phyloP scores from a whole-genome alignment of 2,797 vertebrate species.

The Channallabes apus region DNA sequence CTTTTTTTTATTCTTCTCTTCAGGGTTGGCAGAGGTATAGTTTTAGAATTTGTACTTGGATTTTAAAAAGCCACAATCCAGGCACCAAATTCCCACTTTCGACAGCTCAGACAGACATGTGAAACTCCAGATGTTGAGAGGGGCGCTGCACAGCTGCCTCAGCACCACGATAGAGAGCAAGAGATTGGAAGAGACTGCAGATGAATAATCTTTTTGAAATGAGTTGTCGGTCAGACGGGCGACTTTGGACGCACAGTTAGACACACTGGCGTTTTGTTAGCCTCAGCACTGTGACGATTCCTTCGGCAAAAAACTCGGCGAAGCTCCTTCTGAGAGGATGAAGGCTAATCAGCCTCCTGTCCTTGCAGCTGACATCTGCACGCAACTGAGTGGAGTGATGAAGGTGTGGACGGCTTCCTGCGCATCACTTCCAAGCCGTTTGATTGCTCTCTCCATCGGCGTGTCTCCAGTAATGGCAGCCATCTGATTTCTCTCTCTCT shows the following conservation, averaged over 20 bases:
- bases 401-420: conserved; percentile 52
- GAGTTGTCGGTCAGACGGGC: not conserved
- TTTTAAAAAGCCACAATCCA: not conserved
- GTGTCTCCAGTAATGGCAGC: conserved; percentile 2
- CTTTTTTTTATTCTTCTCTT: no score
- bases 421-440: conserved; percentile 44
- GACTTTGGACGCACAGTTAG: conserved; percentile 8
- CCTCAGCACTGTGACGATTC: not conserved
- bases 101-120: not conserved
- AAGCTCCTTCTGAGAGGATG: conserved; percentile 36
- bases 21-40: not conserved
- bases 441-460: conserved; percentile 33
- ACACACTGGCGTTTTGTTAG: not conserved
- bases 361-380: conserved; percentile 42
- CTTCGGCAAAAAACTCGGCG: conserved; percentile 4
- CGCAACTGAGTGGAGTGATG: conserved; percentile 56
- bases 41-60: not conserved
- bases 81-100: not conserved
- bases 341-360: conserved; percentile 56
- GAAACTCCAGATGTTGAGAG: not conserved
- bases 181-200: not conserved
- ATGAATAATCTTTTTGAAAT: no score
- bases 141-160: not conserved
- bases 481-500: conserved; percentile 25
- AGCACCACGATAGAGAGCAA: not conserved